Conservation (phyloP, 2,797 vertebrate genomes). For the Hemitrygon akajei region DNA sequence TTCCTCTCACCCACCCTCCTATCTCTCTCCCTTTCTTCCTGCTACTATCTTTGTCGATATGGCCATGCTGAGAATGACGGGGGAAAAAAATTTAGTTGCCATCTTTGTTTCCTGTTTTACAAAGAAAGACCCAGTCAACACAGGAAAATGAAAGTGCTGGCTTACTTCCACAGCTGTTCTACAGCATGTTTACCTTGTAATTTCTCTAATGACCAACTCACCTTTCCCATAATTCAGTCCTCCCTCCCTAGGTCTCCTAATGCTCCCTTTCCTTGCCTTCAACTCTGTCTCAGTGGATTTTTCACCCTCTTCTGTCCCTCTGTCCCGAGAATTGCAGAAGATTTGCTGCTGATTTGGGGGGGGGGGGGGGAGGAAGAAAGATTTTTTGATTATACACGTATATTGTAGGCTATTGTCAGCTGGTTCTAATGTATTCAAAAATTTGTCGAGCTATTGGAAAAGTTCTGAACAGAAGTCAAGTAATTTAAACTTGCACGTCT, state of each 20-base stretch:
- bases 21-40: background rate
- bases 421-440: background rate
- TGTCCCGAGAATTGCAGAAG: background rate
- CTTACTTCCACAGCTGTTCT: background rate
- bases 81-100: background rate
- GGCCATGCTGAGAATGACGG: background rate
- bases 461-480: background rate
- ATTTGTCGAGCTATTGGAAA: constrained; percentile 5
- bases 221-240: constrained; percentile 15
- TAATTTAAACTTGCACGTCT: background rate
- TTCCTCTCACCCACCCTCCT: background rate
- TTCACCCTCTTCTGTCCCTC: background rate
- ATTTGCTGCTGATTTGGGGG: background rate
- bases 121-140: background rate
- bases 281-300: background rate
- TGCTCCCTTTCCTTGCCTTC: background rate
- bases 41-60: background rate
- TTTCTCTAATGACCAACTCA: background rate
- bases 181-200: background rate
- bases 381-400: background rate
- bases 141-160: background rate
- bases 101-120: background rate
- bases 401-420: background rate
- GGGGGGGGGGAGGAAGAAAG: background rate
- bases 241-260: background rate